These are phyloP conservation scores for Electrona antarctica DNA, from an alignment of 2,113 vertebrate species.

Conservation along the genomic window DNA sequence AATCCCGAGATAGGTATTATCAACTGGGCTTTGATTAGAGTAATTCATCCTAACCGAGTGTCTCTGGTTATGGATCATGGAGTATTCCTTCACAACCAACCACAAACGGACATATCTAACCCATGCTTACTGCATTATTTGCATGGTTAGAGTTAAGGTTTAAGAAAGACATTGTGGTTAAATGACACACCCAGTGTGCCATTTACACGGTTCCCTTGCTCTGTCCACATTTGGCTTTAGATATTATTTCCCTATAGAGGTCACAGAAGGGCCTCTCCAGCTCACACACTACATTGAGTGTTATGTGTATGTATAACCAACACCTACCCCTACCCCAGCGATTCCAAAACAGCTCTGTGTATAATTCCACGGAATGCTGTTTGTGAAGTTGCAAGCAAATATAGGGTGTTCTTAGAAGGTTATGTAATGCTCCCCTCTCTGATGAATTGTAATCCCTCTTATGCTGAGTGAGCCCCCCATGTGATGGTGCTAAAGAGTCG, in stretches of 20 bases:
- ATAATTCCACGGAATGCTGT: slow-evolving; percentile 48
- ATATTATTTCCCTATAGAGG: slow-evolving; percentile 27
- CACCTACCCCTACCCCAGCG: slow-evolving; percentile 54
- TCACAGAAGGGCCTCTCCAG: slow-evolving; percentile 47
- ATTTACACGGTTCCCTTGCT: slow-evolving; percentile 17
- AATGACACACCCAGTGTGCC: slow-evolving; percentile 16
- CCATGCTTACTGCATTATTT: neutral
- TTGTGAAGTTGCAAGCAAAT: slow-evolving; percentile 55
- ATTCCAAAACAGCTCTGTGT: slow-evolving; percentile 58
- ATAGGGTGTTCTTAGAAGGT: slow-evolving; percentile 53
- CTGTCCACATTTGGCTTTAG: slow-evolving; percentile 28
- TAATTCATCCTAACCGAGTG: neutral
- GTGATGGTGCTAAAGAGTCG: slow-evolving; percentile 52
- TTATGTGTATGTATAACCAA: slow-evolving; percentile 43
- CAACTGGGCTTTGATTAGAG: neutral
- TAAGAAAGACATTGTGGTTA: neutral
- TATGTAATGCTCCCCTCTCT: slow-evolving; percentile 60
- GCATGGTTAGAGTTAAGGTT: no score
- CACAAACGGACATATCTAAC: neutral
- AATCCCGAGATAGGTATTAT: slow-evolving; percentile 8
- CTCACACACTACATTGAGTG: slow-evolving; percentile 51
- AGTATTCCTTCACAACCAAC: neutral
- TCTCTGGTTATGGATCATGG: slow-evolving; percentile 1
- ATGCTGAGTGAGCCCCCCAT: slow-evolving; percentile 61
- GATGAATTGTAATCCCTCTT: slow-evolving; percentile 62